Evolutionary conservation across 2,888 invertebrate species (phyloP), one percentile per base, ranked within the genome.

Genomic region (Oegoconia quadripuncta): DNA sequence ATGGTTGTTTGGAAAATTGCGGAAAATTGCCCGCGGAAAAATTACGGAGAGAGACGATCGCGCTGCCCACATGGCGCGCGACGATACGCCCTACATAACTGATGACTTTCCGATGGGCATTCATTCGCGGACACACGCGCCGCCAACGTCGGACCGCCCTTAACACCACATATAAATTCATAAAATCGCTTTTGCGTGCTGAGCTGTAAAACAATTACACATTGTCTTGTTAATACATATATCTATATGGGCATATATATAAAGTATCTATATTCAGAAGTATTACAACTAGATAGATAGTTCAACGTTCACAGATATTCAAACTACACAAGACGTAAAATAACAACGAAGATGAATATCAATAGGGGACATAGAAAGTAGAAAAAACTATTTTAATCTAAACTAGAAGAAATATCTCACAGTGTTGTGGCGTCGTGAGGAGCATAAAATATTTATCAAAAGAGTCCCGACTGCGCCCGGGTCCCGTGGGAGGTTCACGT

Each of bases 391-490:
- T 73, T 72, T 69, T 72, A 73, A 71, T 74, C 66, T 70, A 63
- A 67, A 63, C 63, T 69, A 64, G 63, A 65, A 63, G 66, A 71
- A 69, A 68, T 63, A 66, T 71, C 59, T 62, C 59, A 59, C 68
- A 68, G 65, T 72, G 70, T 71, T 66, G 64, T 58, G 61, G 63
- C 74, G 70, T 74, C 71, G 71, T 68, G 64, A 67, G 66, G 57
- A 71, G 67, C 74, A 81, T 86, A 77, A 81, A 84, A 84, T 84
- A 86, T 87, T 83, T 84, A 87, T 83, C 84, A 84, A 86, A 87
- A 75, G 80, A 74, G 63, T 79, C 69, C 67, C 73, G 74, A 57
- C 67, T 64, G 69, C 65, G 73, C 60, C 55, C 52, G 52, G 46
- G 55, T 71, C 75, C 65, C 72, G 39, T 40, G 75, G 65, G 76